Evolutionary conservation across 2,888 invertebrate genomes (phyloP).

Genomic region (Ligdia adustata): DNA sequence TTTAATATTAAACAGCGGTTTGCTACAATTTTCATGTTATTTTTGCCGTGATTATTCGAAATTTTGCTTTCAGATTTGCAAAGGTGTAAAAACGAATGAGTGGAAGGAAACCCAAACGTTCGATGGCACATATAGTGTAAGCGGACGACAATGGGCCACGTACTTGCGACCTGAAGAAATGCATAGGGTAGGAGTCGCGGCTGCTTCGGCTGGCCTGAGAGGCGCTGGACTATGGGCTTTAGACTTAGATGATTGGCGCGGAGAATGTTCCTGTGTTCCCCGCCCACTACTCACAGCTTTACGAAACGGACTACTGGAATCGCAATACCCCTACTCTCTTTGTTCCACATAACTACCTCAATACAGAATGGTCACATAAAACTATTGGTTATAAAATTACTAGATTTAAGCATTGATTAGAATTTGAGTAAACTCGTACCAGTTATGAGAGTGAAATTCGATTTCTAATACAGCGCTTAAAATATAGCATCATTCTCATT

Average conservation of each 20-base stretch:
- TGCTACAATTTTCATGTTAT: no score
- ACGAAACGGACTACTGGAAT: conserved; percentile 63
- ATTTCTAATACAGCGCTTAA: no score
- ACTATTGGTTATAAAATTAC: conserved; percentile 3
- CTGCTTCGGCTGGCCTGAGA: conserved; percentile 84
- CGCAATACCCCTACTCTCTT: conserved; percentile 53
- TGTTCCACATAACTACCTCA: conserved; percentile 37
- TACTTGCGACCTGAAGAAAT: conserved; percentile 89
- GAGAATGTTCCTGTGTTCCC: conserved; percentile 87
- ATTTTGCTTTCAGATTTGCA: conserved; percentile 83
- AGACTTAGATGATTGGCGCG: conserved; percentile 90
- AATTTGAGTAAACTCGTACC: neutral
- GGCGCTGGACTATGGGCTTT: conserved; percentile 92
- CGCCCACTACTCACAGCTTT: conserved; percentile 88
- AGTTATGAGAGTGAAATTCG: no score
- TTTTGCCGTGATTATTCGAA: no score
- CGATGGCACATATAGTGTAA: conserved; percentile 89
- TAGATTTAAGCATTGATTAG: neutral
- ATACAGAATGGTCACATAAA: neutral
- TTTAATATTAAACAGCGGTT: no score
- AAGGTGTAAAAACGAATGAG: conserved; percentile 85
- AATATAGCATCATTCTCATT: no score
- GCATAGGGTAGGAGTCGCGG: conserved; percentile 84
- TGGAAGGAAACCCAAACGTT: conserved; percentile 81
- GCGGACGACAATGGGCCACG: conserved; percentile 90